Evolutionary conservation across 2,888 invertebrate species (phyloP), one percentile per base, ranked within the genome.

Genomic region (Eustalomyia histrio): DNA sequence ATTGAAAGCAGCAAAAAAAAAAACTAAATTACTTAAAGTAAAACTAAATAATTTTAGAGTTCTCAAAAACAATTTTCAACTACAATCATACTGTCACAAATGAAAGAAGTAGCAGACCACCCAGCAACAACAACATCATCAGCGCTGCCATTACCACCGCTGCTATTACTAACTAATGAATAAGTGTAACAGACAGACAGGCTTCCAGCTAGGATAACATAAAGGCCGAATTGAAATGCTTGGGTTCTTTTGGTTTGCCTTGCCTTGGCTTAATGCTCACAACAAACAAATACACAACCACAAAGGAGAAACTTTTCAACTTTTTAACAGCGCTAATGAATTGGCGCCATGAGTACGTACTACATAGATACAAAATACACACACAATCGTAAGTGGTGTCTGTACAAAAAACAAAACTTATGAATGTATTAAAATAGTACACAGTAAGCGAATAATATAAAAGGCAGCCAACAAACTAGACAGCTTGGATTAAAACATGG

Each of bases 291-390:
- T 47, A 3, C 16, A 18, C 33, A 39, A 52, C 21, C 33, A 68
- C 39, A 68, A 68, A 39, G 55, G 69, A 50, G 29, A 60, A 79
- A 71, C 17, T 79, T 74, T 75, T 74, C 58, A 79, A 73, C 79
- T 73, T 68, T 73, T 47, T 73, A 55, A 39, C 52, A 64, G 71
- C 58, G 57, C 72, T 73, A 76, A 73, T 80, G 76, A 80, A 80
- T 57, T 76, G 73, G 63, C 58, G 63, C 72, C 50, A 78, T 24
- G 60, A 47, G 57, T 43, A 53, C 17, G 16, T 0, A 61, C 35
- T 29, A 65, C 18, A 55, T 43, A 50, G n/a, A 39, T 43, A 52
- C 33, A 52, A 21, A 24, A 3, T 24, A 24, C 5, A 24, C 24
- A 24, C 24, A 24, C 24, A 24, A 24, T 50, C 16, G 29, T 50